Evolutionary conservation across 1,140 invertebrate species (phyloP).

Genomic region (Zaprionus camerounensis): DNA sequence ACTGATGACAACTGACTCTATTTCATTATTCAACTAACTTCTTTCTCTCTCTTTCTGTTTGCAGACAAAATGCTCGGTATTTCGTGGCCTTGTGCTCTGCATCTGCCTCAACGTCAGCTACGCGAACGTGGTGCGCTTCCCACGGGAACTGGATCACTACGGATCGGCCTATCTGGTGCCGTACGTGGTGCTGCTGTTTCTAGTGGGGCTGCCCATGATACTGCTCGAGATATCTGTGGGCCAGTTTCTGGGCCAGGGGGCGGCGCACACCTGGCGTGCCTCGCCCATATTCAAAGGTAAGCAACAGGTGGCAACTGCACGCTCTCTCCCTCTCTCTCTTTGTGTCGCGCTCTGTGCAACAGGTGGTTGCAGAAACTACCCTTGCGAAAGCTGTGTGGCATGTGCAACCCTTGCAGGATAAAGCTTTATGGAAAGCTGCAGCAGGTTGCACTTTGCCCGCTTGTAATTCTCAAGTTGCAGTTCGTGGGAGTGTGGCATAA

Average conservation of each 20-base stretch:
- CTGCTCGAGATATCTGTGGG: slow-evolving; percentile 83
- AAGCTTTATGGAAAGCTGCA: slow-evolving; percentile 51
- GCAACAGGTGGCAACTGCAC: slow-evolving; percentile 22
- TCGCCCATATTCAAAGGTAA: slow-evolving; percentile 84
- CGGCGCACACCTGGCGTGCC: slow-evolving; percentile 83
- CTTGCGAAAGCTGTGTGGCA: slow-evolving; percentile 25
- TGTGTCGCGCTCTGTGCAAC: slow-evolving; percentile 21
- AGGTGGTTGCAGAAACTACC: slow-evolving; percentile 39
- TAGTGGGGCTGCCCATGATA: slow-evolving; percentile 83
- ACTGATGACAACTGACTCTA: not conserved
- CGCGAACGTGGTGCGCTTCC: slow-evolving; percentile 83
- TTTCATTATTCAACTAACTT: slow-evolving; percentile 16
- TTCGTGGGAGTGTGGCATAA: slow-evolving; percentile 46
- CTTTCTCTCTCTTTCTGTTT: slow-evolving; percentile 38
- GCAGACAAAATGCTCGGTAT: slow-evolving; percentile 84
- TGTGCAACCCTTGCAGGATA: slow-evolving; percentile 43
- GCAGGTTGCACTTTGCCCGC: slow-evolving; percentile 39
- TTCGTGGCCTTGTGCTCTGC: slow-evolving; percentile 82
- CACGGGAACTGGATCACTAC: slow-evolving; percentile 81
- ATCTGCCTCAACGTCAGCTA: slow-evolving; percentile 83
- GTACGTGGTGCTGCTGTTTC: slow-evolving; percentile 80
- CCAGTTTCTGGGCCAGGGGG: slow-evolving; percentile 83
- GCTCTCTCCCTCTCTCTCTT: not conserved
- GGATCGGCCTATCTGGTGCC: slow-evolving; percentile 81
- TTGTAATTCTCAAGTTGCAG: slow-evolving; percentile 67